A percentile compares a stretch with the other conserved stretches of the same genome.
Conservation (phyloP, 1,140 invertebrate genomes). For the roundworm (Caenorhabditis elegans) region WBcel235 BX284605.5:14582501-14583000, state of each 20-base stretch:
- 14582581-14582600: too few relatives aligned
- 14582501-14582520: too few relatives aligned
- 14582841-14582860: constrained; percentile 13
- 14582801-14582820: neutral
- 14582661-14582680: neutral
- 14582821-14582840: constrained; percentile 23
- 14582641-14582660: too few relatives aligned
- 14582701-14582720: neutral
- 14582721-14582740: too few relatives aligned
- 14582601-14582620: too few relatives aligned
- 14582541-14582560: too few relatives aligned
- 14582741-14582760: too few relatives aligned
- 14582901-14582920: neutral
- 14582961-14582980: neutral
- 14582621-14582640: too few relatives aligned
- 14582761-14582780: constrained; percentile 20
- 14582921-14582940: constrained; percentile 31
- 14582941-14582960: too few relatives aligned
- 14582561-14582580: too few relatives aligned
- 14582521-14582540: too few relatives aligned
- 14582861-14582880: neutral
- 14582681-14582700: neutral
- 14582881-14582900: neutral
- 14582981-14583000: neutral
- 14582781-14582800: constrained; percentile 16